Base-by-base conservation (phyloP, 2,888 invertebrate genomes). In the Hyppa rectilinea region DNA sequence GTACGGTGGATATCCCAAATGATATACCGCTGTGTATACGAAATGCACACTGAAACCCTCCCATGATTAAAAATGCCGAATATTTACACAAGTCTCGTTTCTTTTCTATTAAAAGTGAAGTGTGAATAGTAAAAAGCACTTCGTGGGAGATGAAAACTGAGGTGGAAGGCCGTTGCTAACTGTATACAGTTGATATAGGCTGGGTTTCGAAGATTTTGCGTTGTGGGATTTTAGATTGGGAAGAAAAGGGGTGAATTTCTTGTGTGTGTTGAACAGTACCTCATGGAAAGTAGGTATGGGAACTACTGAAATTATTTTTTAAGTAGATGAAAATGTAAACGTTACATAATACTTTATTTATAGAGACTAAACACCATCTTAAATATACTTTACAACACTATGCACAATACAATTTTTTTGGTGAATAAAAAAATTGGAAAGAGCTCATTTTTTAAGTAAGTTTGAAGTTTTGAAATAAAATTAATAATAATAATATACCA, bases 81-180 rank as follows among this genome's bases (percentile, higher is more conserved):
- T 87, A 85, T 87, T 83, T 78, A 65, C 80, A 63, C 73, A 75
- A 58, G 63, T 43, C 61, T 58, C 64, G 66, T 77, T 81, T 80
- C n/a, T 85, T 83, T 77, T 79, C 77, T 84, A 83, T 85, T 83
- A 81, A 81, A 80, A 81, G 77, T 72, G 78, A 84, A 83, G 87
- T 85, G 88, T 78, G 85, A 86, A 87, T 86, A 86, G 87, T 89
- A 87, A 84, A 87, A 87, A 89, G 88, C 88, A 85, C 87, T 89
- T 81, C 55, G 82, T 75, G 63, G 66, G 64, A 82, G 82, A 88
- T 87, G 84, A 84, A 78, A 82, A 84, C 67, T 71, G 78, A 78
- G 78, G 78, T 75, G 81, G 75, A 70, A 74, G 29, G 53, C 34
- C 61, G 53, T 34, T 53, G 26, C 47, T 66, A 55, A 70, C 56